A percentile compares a stretch with the other conserved stretches of the same genome.
phyloP scores from a whole-genome alignment of 1,140 invertebrate species.

The Drosophila nikananu region DNA sequence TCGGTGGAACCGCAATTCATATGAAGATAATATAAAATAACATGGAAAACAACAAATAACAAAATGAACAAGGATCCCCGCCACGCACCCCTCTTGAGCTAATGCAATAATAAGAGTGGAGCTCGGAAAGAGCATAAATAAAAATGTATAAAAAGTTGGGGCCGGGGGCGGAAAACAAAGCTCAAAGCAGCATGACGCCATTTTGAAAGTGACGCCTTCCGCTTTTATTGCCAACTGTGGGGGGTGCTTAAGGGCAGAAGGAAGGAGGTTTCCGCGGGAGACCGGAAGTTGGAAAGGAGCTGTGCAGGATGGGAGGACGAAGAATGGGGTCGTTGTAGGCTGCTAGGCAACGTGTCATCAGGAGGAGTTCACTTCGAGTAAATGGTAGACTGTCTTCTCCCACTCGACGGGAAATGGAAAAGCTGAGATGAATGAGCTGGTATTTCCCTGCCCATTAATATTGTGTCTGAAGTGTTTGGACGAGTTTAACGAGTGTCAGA shows the following conservation, averaged over 20 bases:
- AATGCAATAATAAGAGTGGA: conserved; percentile 65
- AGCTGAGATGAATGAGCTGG: conserved; percentile 29
- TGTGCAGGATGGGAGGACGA: background rate
- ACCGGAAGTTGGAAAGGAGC: conserved; percentile 36
- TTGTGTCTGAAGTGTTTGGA: conserved; percentile 12
- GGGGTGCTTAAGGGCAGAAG: conserved; percentile 8
- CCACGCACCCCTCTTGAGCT: conserved; percentile 19
- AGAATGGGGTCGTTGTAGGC: background rate
- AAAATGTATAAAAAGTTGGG: conserved; percentile 36
- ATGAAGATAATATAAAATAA: conserved; percentile 64
- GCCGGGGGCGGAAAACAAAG: conserved; percentile 36
- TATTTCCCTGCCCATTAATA: conserved; percentile 34
- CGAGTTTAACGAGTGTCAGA: conserved; percentile 6
- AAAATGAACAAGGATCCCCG: conserved; percentile 17
- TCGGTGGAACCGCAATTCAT: conserved; percentile 47
- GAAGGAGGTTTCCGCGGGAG: conserved; percentile 6
- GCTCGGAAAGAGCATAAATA: conserved; percentile 45
- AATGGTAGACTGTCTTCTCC: conserved; percentile 29
- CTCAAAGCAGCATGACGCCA: conserved; percentile 67
- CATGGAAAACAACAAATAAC: conserved; percentile 44
- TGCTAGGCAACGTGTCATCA: conserved; percentile 14
- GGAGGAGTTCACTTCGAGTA: conserved; percentile 20
- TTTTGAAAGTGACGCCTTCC: conserved; percentile 69
- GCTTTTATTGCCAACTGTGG: conserved; percentile 52
- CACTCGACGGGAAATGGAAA: conserved; percentile 26